Base-by-base conservation (phyloP, 2,113 vertebrate genomes). In the Datnioides undecimradiatus region DNA sequence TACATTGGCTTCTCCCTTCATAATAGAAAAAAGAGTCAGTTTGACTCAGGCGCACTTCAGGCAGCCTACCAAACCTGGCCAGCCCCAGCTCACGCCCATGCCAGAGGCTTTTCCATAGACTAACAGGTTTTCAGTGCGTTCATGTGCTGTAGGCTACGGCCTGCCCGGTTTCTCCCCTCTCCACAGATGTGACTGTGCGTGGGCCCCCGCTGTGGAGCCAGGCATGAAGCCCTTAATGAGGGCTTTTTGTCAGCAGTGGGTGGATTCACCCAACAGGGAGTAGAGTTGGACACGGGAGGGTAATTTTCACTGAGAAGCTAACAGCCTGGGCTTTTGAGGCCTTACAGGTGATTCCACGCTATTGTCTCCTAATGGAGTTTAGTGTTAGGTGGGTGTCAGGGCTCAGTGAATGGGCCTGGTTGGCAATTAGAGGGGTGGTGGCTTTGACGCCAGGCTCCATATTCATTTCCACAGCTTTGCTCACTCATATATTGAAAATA, bases 201-300 rank as follows among this genome's bases (percentile, higher is more conserved):
- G 84, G 85, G 85, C 88, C 89, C 91, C 90, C 23, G 79, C 86
- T 80, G 88, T 91, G 88, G 87, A 87, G 79, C 74, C 88, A 89
- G 87, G 80, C 89, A 88, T 76, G 86, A 90, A 89, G 88, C 85
- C 84, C 73, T 89, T 92, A 91, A 91, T 92, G 89, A 90, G 92
- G 79, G 78, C 74, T 91, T 88, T 89, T 93, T 91, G 91, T 92
- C 88, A 90, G 82, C 76, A 77, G 90, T 90, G 89, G 90, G 90
- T 83, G 91, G 87, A 90, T 88, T 86, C 82, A 41, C 82, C 89
- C 87, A 46, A 77, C 76, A 25, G 90, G 88, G 82, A 83, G 79
- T 29, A 49, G 62, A 51, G 82, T 48, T 49, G 82, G 86, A 79
- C 83, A 88, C 62, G 76, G 86, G 62, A 80, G 88, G 87, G 69